These are phyloP conservation scores for Chalcosyrphus nemorum DNA, from an alignment of 2,888 invertebrate genomes.

Conservation along the genomic window DNA sequence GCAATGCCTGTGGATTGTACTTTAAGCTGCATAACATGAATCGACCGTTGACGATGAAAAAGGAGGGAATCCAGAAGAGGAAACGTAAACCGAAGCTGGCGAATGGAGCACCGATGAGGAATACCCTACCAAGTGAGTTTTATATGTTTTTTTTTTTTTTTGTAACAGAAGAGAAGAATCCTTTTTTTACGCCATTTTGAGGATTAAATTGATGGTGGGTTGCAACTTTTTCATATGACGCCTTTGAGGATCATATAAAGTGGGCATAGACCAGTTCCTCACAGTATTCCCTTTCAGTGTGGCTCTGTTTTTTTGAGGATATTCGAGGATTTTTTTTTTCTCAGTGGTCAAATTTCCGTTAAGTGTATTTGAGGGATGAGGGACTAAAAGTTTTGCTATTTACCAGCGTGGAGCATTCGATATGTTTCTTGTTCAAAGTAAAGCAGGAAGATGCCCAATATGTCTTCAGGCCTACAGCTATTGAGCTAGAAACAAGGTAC, in stretches of 20 bases:
- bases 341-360: no score
- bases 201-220: slow-evolving; percentile 15
- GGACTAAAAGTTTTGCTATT: no score
- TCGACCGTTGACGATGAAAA: slow-evolving; percentile 98
- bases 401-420: no score
- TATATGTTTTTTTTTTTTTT: not conserved
- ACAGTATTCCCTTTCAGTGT: not conserved
- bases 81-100: slow-evolving; percentile 93
- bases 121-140: slow-evolving; percentile 78
- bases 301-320: no score
- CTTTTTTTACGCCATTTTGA: slow-evolving; percentile 59
- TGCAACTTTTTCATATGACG: slow-evolving; percentile 13
- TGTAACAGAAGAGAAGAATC: slow-evolving; percentile 1
- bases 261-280: slow-evolving; percentile 6
- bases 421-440: no score
- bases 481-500: no score
- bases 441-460: no score
- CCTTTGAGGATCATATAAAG: not conserved
- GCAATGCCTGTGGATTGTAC: slow-evolving; percentile 89
- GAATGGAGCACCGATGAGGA: slow-evolving; percentile 76
- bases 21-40: slow-evolving; percentile 84
- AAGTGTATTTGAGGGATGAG: no score
- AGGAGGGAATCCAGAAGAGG: slow-evolving; percentile 98
- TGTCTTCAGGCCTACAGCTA: no score
- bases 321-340: no score